phyloP scores from a whole-genome alignment of 2,113 vertebrate species.

The Scartelaos histophorus region DNA sequence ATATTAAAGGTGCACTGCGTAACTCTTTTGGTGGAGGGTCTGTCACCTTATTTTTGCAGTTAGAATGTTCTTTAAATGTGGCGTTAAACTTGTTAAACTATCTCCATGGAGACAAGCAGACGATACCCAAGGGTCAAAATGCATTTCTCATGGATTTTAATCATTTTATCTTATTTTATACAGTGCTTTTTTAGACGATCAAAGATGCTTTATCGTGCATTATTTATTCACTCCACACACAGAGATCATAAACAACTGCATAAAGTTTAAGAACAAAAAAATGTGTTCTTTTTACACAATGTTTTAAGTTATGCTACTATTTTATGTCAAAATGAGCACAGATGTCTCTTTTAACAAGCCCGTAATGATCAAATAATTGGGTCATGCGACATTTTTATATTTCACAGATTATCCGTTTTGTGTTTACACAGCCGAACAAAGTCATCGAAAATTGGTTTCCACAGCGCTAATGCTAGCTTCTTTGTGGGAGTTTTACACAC shows the following conservation, averaged over 20 bases:
- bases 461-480: conserved; percentile 43
- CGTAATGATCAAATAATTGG: conserved; percentile 40
- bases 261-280: background rate
- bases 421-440: conserved; percentile 39
- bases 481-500: conserved; percentile 57
- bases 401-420: conserved; percentile 45
- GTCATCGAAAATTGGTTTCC: conserved; percentile 49
- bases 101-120: no score
- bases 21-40: background rate
- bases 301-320: background rate
- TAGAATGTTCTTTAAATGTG: no score
- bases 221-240: no score
- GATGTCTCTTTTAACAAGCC: conserved; percentile 21
- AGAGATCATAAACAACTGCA: background rate
- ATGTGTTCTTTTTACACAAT: background rate
- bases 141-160: no score
- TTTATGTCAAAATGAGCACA: background rate
- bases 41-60: no score
- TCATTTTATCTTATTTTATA: no score
- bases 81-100: no score
- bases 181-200: no score
- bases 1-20: background rate
- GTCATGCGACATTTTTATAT: conserved; percentile 45
- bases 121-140: no score
- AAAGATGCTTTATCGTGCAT: no score